Conservation (phyloP, 2,113 vertebrate genomes). For the Lamprologus tigripictilis region DNA sequence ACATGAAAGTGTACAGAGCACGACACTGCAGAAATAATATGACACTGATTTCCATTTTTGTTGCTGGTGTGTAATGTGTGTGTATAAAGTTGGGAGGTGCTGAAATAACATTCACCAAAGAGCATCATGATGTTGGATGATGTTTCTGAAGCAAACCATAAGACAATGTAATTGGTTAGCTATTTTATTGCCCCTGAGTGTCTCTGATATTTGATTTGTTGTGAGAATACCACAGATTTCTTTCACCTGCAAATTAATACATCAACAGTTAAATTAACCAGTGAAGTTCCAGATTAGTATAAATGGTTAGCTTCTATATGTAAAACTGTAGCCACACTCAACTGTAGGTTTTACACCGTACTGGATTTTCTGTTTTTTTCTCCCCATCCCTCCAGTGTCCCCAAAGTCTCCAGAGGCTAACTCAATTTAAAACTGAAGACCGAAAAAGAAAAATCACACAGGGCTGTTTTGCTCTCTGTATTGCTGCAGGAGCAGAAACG, state of each 20-base stretch:
- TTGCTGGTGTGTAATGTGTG: not conserved
- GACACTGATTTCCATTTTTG: not conserved
- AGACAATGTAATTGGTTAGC: not conserved
- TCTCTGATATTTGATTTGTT: not conserved
- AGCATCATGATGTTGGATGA: not conserved
- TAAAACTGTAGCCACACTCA: not conserved
- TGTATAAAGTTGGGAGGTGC: not conserved
- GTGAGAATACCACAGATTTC: not conserved
- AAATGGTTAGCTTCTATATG: not conserved
- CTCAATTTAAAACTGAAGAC: not conserved
- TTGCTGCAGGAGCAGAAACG: not conserved
- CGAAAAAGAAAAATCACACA: not conserved
- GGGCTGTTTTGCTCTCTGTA: not conserved
- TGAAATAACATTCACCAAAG: not conserved
- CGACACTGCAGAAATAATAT: not conserved
- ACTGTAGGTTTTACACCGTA: not conserved
- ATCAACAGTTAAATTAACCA: not conserved
- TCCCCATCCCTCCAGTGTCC: not conserved
- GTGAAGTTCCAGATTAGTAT: not conserved
- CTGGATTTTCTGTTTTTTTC: not conserved
- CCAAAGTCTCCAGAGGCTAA: fast-evolving
- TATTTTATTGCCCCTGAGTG: not conserved
- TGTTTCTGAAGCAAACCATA: not conserved
- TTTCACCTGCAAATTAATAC: not conserved
- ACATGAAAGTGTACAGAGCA: not conserved